Evolutionary conservation across 2,888 invertebrate genomes (phyloP).

Genomic region (Seira ritae): DNA sequence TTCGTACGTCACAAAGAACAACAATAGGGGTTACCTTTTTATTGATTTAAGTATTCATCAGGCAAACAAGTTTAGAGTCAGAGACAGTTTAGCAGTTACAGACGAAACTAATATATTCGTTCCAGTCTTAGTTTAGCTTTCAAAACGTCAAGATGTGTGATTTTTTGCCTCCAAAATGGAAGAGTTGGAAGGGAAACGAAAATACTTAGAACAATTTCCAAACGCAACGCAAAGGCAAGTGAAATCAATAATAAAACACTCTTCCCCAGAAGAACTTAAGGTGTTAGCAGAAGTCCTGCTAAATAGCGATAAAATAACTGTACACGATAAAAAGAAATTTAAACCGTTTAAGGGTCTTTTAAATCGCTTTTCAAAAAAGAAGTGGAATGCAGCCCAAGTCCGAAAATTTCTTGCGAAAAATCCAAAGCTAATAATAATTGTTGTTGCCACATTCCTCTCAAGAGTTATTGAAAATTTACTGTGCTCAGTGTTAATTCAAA

Average conservation of each 20-base stretch:
- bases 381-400: not conserved
- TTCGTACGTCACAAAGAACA: not conserved
- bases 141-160: too few species aligned
- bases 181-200: not conserved
- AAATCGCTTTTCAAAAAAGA: constrained; percentile 10
- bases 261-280: constrained; percentile 24
- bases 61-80: not conserved
- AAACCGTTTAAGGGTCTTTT: not conserved
- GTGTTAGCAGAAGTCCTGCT: constrained; percentile 20
- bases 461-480: constrained; percentile 25
- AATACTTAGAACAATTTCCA: constrained; percentile 15
- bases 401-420: constrained; percentile 35
- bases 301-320: constrained; percentile 12
- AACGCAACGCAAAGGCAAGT: not conserved
- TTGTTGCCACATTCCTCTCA: constrained; percentile 31
- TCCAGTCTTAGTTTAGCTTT: constrained; percentile 7
- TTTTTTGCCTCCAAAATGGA: too few species aligned
- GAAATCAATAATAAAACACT: constrained; percentile 16
- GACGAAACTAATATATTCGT: not conserved
- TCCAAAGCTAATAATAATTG: not conserved
- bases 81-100: constrained; percentile 8
- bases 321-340: not conserved
- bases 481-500: not conserved
- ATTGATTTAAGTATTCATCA: constrained; percentile 12
- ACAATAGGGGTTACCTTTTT: constrained; percentile 12